Evolutionary conservation across 2,888 invertebrate genomes (phyloP).

Genomic region (Tinea trinotella): DNA sequence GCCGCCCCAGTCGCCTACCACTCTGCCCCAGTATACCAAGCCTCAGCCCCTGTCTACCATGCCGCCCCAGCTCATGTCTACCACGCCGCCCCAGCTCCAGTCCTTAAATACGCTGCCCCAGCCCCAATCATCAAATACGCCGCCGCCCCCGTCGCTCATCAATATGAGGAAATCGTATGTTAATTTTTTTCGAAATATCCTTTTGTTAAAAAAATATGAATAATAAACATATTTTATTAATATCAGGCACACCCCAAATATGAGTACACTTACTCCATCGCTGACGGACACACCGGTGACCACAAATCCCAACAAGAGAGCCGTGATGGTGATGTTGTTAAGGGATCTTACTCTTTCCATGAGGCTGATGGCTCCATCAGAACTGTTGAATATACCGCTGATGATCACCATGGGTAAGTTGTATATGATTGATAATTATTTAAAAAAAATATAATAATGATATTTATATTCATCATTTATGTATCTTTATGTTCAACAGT

Average conservation of each 20-base stretch:
- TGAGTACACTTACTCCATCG: conserved; percentile 63
- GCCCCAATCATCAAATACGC: conserved; percentile 30
- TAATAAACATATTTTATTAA: neutral
- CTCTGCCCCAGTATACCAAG: conserved; percentile 23
- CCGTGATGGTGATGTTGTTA: conserved; percentile 62
- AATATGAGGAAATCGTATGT: conserved; percentile 22
- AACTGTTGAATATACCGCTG: conserved; percentile 64
- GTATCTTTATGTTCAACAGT: conserved; percentile 22
- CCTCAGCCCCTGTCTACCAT: conserved; percentile 24
- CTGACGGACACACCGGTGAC: conserved; percentile 67
- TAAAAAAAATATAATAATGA: neutral
- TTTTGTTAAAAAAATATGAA: no score
- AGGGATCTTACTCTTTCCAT: conserved; percentile 60
- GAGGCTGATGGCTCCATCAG: conserved; percentile 65
- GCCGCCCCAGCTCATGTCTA: conserved; percentile 28
- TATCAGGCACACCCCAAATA: conserved; percentile 44
- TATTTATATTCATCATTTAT: neutral
- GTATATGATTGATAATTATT: neutral
- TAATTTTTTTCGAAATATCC: no score
- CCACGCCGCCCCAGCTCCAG: no score
- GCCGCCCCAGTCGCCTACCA: conserved; percentile 20
- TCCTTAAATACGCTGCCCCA: conserved; percentile 30
- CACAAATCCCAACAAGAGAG: conserved; percentile 62
- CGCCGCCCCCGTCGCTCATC: conserved; percentile 24
- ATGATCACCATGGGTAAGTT: conserved; percentile 54